phyloP scores from a whole-genome alignment of 2,113 vertebrate genomes.

The Tylochromis polylepis region DNA sequence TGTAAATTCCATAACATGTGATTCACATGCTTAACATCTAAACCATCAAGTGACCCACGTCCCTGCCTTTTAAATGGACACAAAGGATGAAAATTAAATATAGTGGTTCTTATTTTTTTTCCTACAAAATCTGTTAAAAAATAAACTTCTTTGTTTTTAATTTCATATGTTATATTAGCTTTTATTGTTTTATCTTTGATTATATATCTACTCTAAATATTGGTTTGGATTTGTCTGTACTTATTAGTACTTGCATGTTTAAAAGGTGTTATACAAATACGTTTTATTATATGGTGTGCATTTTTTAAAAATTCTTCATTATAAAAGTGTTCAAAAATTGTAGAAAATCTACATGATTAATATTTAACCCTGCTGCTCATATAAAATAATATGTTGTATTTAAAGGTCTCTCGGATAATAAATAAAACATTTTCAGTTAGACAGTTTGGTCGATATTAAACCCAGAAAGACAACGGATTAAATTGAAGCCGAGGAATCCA shows the following conservation, averaged over 20 bases:
- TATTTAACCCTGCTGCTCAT: neutral
- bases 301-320: rapidly evolving
- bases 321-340: neutral
- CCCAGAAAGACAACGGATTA: neutral
- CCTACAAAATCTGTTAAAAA: neutral
- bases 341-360: neutral
- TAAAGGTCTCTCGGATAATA: neutral
- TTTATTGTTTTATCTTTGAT: neutral
- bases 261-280: neutral
- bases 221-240: neutral
- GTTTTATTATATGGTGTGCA: neutral
- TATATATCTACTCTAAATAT: neutral
- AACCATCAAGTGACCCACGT: neutral
- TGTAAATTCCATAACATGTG: neutral
- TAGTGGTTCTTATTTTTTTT: neutral
- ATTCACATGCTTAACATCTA: neutral
- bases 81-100: neutral
- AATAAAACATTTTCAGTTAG: neutral
- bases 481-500: neutral
- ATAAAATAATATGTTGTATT: neutral
- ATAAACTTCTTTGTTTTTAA: neutral
- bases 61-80: neutral
- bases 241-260: neutral
- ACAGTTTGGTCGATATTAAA: neutral
- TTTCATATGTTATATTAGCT: neutral